These are phyloP conservation scores for Prunella fulvescens DNA, from an alignment of 2,113 vertebrate species.

Conservation along the genomic window DNA sequence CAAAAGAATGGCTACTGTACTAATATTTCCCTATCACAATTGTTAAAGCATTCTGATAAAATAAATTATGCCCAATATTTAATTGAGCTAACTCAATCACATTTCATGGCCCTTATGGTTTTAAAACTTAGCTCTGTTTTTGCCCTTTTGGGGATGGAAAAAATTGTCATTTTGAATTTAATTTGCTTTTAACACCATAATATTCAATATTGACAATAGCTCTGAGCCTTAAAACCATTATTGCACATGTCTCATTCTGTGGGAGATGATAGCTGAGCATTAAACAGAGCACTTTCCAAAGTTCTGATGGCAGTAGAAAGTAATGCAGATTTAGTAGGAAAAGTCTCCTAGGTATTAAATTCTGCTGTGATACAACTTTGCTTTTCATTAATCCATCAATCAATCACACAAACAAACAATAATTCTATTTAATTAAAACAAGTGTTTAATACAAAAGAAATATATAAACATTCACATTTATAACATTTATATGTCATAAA, in stretches of 20 bases:
- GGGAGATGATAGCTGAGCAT: not conserved
- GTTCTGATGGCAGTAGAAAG: not conserved
- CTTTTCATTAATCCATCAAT: not conserved
- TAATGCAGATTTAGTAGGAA: not conserved
- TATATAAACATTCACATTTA: not conserved
- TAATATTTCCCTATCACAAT: not conserved
- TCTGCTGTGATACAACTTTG: not conserved
- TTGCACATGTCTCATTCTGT: not conserved
- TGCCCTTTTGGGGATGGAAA: not conserved
- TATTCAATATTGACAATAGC: not conserved
- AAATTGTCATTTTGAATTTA: not conserved
- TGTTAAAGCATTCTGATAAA: not conserved
- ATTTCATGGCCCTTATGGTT: not conserved
- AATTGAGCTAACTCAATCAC: not conserved
- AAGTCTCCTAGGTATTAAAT: not conserved
- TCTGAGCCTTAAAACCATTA: not conserved
- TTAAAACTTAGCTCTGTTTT: not conserved
- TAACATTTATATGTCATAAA: not conserved
- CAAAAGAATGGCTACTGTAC: not conserved
- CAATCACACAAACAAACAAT: not conserved
- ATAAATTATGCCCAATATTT: not conserved
- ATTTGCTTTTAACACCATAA: not conserved
- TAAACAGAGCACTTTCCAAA: not conserved
- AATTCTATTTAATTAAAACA: not conserved
- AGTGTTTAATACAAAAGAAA: not conserved